Conservation (phyloP, 2,797 vertebrate species). For the Brachyalestes nurse region DNA sequence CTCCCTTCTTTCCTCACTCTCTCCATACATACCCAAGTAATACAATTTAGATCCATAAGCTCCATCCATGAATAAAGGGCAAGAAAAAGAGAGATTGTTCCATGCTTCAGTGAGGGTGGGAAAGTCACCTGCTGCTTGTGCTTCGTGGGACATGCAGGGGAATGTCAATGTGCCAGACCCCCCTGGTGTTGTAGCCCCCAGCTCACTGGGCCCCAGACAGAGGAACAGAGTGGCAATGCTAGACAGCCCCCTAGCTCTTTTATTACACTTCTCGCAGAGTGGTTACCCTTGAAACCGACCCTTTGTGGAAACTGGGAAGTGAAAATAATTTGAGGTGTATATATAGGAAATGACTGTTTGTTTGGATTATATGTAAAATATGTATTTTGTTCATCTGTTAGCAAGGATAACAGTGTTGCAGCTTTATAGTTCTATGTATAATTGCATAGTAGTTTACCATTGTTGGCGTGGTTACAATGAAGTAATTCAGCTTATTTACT, state of each 20-base stretch:
- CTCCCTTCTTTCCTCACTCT: slow-evolving; percentile 44
- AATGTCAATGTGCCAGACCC: slow-evolving; percentile 34
- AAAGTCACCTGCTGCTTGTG: slow-evolving; percentile 44
- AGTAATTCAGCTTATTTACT: too few relatives aligned
- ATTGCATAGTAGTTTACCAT: too few relatives aligned
- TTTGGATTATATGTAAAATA: background rate
- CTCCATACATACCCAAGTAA: slow-evolving; percentile 66
- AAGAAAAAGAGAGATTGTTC: slow-evolving; percentile 65
- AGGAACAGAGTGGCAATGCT: slow-evolving; percentile 15
- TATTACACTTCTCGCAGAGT: background rate
- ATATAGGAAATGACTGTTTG: background rate
- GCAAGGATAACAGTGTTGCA: too few relatives aligned
- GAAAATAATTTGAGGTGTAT: background rate
- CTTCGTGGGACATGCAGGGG: background rate
- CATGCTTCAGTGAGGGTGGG: slow-evolving; percentile 64
- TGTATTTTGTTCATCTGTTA: background rate
- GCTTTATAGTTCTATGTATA: too few relatives aligned
- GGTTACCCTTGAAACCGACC: background rate
- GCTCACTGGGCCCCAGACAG: slow-evolving; percentile 10
- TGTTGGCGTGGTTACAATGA: too few relatives aligned
- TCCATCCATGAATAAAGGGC: slow-evolving; percentile 70
- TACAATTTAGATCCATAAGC: slow-evolving; percentile 79
- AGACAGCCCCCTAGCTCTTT: background rate
- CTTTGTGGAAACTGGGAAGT: background rate
- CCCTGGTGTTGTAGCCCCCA: background rate